Evolutionary conservation across 2,113 vertebrate species (phyloP).

Genomic region (Corvus hawaiiensis): DNA sequence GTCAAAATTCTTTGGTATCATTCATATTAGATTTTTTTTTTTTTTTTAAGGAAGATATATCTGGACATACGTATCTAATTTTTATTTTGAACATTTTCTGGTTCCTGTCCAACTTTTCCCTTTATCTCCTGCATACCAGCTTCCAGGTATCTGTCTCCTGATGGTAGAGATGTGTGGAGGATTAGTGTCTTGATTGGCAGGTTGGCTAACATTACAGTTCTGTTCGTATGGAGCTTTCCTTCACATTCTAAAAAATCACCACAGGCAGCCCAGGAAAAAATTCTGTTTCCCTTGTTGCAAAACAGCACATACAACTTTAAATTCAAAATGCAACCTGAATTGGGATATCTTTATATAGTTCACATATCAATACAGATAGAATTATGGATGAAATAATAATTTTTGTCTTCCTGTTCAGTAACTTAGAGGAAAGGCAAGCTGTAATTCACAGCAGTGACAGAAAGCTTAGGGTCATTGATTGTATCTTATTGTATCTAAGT

Average conservation of each 20-base stretch:
- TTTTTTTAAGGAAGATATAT: neutral
- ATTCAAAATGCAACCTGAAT: slow-evolving; percentile 38
- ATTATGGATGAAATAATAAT: neutral
- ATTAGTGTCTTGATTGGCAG: slow-evolving; percentile 81
- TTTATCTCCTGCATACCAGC: slow-evolving; percentile 77
- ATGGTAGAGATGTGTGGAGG: slow-evolving; percentile 78
- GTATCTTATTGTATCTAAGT: neutral
- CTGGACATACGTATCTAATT: neutral
- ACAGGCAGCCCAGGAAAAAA: slow-evolving; percentile 45
- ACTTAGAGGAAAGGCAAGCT: neutral
- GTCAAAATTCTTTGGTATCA: neutral
- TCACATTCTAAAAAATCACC: slow-evolving; percentile 46
- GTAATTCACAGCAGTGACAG: neutral
- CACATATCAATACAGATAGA: neutral
- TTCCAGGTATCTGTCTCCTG: slow-evolving; percentile 78
- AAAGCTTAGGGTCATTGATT: neutral
- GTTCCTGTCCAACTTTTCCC: slow-evolving; percentile 55
- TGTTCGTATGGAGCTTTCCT: slow-evolving; percentile 71
- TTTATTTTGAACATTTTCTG: slow-evolving; percentile 52
- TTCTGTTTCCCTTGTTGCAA: slow-evolving; percentile 30
- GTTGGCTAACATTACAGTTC: slow-evolving; percentile 74
- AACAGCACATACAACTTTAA: slow-evolving; percentile 30
- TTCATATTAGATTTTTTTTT: neutral
- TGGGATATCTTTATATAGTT: neutral
- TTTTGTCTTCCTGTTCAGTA: neutral